Percentiles rank a stretch among this genome's conserved stretches.
Evolutionary conservation across 2,113 vertebrate genomes (phyloP).

Genomic region (Nesogale talazaci): DNA sequence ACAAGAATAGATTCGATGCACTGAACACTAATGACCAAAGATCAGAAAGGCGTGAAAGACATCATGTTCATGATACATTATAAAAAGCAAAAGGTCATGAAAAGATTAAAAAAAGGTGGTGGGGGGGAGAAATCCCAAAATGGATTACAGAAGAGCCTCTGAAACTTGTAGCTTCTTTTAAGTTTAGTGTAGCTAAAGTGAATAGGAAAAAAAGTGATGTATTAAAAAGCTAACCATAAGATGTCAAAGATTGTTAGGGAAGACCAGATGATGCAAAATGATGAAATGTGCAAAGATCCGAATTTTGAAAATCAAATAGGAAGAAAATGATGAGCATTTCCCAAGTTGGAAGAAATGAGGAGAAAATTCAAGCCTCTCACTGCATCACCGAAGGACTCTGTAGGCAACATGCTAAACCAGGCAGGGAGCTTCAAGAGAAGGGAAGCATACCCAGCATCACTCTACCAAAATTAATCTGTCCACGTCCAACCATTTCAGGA

Average conservation of each 20-base stretch:
- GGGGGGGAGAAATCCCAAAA: neutral
- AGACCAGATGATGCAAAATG: neutral
- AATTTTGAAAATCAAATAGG: neutral
- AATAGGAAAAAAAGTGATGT: neutral
- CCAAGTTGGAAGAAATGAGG: neutral
- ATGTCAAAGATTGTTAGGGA: neutral
- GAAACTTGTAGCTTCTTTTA: neutral
- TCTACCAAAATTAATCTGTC: neutral
- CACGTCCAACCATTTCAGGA: neutral
- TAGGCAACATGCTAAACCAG: neutral
- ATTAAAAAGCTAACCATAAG: neutral
- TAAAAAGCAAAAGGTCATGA: neutral
- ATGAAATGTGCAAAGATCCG: neutral
- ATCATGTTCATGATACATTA: neutral
- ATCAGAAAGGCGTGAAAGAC: neutral
- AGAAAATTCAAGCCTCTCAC: neutral
- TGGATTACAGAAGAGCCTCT: neutral
- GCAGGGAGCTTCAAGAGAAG: neutral
- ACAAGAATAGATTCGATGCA: neutral
- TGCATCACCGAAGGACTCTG: neutral
- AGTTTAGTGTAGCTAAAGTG: neutral
- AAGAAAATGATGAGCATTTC: neutral
- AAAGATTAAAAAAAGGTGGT: neutral
- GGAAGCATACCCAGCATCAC: neutral
- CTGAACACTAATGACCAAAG: neutral